Conservation (phyloP, 2,888 invertebrate genomes). For the Reticulitermes lucifugus region DNA sequence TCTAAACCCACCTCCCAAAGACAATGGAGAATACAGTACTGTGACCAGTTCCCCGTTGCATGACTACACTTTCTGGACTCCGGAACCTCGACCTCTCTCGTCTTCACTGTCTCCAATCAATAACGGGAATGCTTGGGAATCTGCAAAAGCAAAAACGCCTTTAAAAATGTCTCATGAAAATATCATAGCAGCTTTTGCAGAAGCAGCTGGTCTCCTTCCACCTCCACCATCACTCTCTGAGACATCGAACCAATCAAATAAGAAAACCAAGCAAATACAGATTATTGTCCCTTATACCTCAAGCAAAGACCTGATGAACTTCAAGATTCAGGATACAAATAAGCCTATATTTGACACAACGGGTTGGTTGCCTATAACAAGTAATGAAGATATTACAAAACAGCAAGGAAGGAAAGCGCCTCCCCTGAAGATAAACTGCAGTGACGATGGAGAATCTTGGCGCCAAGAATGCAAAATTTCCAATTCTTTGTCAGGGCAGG, state of each 20-base stretch:
- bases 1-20: conserved; percentile 39
- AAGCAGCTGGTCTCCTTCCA: conserved; percentile 51
- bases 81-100: background rate
- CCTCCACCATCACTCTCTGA: conserved; percentile 48
- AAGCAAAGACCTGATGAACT: conserved; percentile 69
- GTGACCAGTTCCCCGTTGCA: conserved; percentile 12
- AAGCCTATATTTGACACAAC: conserved; percentile 56
- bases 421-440: background rate
- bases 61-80: conserved; percentile 39
- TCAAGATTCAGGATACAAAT: conserved; percentile 59
- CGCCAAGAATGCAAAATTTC: background rate
- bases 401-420: conserved; percentile 20
- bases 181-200: conserved; percentile 34
- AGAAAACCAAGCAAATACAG: conserved; percentile 76
- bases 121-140: background rate
- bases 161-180: conserved; percentile 37
- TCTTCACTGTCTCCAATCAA: background rate
- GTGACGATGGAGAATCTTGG: background rate
- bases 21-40: conserved; percentile 23
- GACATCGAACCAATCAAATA: conserved; percentile 55
- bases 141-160: conserved; percentile 25
- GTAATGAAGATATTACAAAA: conserved; percentile 54
- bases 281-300: conserved; percentile 86
- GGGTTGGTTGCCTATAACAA: conserved; percentile 59
- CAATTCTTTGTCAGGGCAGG: conserved; percentile 1